These are phyloP conservation scores for Phania funesta DNA, from an alignment of 2,888 invertebrate species.

Conservation along the genomic window DNA sequence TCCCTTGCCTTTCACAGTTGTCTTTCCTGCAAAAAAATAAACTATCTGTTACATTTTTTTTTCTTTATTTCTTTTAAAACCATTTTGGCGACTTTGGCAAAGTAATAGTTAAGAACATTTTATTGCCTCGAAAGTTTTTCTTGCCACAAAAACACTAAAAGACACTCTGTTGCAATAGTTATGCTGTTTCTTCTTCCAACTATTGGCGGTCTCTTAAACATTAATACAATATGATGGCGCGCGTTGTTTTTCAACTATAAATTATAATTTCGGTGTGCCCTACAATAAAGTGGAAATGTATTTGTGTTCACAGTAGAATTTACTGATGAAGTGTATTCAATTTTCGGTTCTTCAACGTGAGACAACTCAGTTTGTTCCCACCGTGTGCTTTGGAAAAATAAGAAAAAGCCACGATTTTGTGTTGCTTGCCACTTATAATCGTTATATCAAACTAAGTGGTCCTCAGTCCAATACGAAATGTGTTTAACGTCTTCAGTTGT, in stretches of 20 bases:
- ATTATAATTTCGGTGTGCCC: constrained; percentile 7
- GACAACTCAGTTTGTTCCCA: too few species aligned
- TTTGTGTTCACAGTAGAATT: not conserved
- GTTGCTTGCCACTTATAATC: too few species aligned
- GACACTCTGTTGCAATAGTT: constrained; percentile 56
- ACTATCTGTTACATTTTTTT: not conserved
- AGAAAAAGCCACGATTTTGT: too few species aligned
- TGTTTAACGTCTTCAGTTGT: too few species aligned
- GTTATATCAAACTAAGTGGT: too few species aligned
- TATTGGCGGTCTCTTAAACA: constrained; percentile 40
- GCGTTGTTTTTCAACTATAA: constrained; percentile 11
- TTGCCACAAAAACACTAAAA: constrained; percentile 56
- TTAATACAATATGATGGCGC: constrained; percentile 50
- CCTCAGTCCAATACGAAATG: too few species aligned
- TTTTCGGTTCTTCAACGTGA: too few species aligned
- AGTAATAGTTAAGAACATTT: constrained; percentile 57
- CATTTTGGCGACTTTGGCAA: constrained; percentile 57
- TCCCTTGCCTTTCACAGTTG: not conserved
- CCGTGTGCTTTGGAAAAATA: too few species aligned
- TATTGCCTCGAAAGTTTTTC: constrained; percentile 50
- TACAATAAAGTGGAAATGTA: not conserved
- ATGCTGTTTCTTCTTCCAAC: not conserved
- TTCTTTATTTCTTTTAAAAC: not conserved
- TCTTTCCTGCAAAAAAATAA: not conserved
- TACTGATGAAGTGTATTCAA: not conserved